Percentiles rank a stretch among this genome's conserved stretches.
Evolutionary conservation across 2,888 invertebrate species (phyloP).

Genomic region (Acleris cristana): DNA sequence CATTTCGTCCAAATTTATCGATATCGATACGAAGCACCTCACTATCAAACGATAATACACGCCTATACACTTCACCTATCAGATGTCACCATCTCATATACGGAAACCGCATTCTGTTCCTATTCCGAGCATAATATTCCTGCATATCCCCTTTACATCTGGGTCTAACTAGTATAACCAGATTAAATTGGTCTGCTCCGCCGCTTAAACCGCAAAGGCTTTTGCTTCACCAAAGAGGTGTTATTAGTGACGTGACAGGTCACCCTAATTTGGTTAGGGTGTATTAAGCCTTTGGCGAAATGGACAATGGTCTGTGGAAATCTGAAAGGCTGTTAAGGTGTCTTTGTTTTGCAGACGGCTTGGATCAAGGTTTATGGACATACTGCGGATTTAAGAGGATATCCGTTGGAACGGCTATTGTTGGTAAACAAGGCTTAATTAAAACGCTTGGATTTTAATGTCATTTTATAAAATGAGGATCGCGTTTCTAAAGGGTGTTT

Average conservation of each 20-base stretch:
- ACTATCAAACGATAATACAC: conserved; percentile 33
- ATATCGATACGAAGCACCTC: conserved; percentile 13
- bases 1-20: conserved; percentile 10
- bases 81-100: conserved; percentile 71
- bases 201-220: conserved; percentile 31
- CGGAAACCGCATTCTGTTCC: conserved; percentile 75
- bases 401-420: conserved; percentile 28
- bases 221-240: conserved; percentile 40
- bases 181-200: conserved; percentile 47
- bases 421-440: conserved; percentile 34
- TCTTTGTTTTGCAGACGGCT: conserved; percentile 54
- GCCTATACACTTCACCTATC: conserved; percentile 50
- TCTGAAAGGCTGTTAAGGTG: conserved; percentile 59
- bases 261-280: conserved; percentile 46
- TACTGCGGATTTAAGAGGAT: conserved; percentile 29
- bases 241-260: conserved; percentile 46
- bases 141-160: conserved; percentile 68
- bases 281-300: conserved; percentile 55
- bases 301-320: conserved; percentile 65
- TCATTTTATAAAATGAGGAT: conserved; percentile 13
- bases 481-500: neutral
- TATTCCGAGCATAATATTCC: conserved; percentile 69
- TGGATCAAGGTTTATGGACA: conserved; percentile 25
- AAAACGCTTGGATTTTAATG: conserved; percentile 18
- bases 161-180: conserved; percentile 58